phyloP scores from a whole-genome alignment of 2,113 vertebrate species.

The Platysternon megacephalum region DNA sequence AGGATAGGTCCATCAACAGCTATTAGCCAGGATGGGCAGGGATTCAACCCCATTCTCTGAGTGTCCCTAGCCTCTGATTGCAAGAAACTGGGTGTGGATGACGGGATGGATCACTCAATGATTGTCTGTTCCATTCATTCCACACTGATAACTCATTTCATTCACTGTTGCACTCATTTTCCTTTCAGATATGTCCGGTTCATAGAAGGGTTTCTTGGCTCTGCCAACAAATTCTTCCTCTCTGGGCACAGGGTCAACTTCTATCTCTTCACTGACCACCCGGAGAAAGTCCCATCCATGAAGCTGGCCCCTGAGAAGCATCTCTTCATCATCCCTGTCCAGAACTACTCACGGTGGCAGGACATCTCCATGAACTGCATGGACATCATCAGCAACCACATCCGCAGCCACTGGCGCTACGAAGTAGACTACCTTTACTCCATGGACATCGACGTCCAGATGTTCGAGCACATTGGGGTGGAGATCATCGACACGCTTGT shows the following conservation, averaged over 20 bases:
- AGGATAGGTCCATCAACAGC: too few relatives aligned
- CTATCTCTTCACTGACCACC: constrained; percentile 82
- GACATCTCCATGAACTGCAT: constrained; percentile 72
- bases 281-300: constrained; percentile 57
- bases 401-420: constrained; percentile 41
- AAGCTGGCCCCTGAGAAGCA: constrained; percentile 64
- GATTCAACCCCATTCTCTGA: too few relatives aligned
- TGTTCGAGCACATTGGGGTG: constrained; percentile 74
- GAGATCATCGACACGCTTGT: constrained; percentile 80
- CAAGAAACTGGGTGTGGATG: too few relatives aligned
- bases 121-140: too few relatives aligned
- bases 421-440: constrained; percentile 81
- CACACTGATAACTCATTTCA: background rate
- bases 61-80: too few relatives aligned
- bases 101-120: too few relatives aligned
- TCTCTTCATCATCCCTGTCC: constrained; percentile 69
- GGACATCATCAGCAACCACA: constrained; percentile 67
- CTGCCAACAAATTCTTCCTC: constrained; percentile 81
- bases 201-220: constrained; percentile 73
- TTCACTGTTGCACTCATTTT: background rate
- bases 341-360: constrained; percentile 76
- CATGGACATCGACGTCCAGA: constrained; percentile 79
- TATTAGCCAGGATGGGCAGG: too few relatives aligned
- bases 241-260: constrained; percentile 78
- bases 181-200: constrained; percentile 57